Conservation (phyloP, 2,888 invertebrate genomes). For the Diarsia brunnea region DNA sequence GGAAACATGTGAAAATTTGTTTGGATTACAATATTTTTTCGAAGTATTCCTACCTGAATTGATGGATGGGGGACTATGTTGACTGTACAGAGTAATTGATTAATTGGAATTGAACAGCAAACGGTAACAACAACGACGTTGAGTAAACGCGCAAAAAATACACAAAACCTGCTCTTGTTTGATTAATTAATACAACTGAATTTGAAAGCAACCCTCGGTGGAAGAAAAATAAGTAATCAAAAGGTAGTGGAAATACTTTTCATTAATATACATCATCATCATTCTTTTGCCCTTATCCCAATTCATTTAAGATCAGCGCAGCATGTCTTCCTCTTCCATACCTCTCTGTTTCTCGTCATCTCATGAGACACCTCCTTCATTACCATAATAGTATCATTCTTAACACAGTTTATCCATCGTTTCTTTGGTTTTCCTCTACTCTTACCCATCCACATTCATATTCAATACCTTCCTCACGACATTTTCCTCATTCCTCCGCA, state of each 20-base stretch:
- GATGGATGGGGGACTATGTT: slow-evolving; percentile 46
- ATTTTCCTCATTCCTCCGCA: no score
- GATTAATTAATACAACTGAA: slow-evolving; percentile 5
- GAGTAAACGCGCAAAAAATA: slow-evolving; percentile 1
- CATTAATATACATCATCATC: background rate
- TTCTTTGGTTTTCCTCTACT: no score
- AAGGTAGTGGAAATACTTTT: background rate
- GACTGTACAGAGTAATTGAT: slow-evolving; percentile 44
- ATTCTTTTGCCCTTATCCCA: no score
- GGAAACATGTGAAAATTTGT: slow-evolving; percentile 47
- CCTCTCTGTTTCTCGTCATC: no score
- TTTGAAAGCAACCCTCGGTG: background rate
- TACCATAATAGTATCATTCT: no score
- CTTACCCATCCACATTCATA: no score
- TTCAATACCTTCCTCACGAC: no score
- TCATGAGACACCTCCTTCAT: no score
- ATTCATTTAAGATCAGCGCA: no score
- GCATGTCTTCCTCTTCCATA: no score
- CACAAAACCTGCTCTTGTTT: slow-evolving; percentile 14
- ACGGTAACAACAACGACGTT: slow-evolving; percentile 2
- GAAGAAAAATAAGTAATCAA: background rate
- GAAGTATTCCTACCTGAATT: slow-evolving; percentile 29
- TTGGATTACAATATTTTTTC: slow-evolving; percentile 48
- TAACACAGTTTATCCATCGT: no score
- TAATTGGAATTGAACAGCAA: slow-evolving; percentile 40